Base-by-base conservation (phyloP, 2,113 vertebrate species). In the Channa argus region DNA sequence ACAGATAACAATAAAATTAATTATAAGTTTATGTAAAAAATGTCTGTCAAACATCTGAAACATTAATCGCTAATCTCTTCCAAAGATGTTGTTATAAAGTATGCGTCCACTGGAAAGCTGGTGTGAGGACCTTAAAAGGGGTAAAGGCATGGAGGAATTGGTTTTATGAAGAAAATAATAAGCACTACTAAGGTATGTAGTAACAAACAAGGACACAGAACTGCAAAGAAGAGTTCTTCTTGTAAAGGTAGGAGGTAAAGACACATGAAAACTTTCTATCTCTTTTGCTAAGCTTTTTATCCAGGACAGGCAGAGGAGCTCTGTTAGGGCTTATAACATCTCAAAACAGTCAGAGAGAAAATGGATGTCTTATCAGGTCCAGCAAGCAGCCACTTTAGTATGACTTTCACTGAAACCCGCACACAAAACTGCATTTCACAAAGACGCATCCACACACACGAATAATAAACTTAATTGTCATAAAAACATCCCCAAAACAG, bases 231-330 rank as follows among this genome's bases (percentile, higher is more conserved):
- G 8, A 68, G 68, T 74, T 69, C 14, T 62, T 50, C 38, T 11
- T 50, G 67, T 61, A 68, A 58, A 61, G 44, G 14, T 69, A 67
- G 34, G 34, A 63, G 52, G 63, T 51, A 52, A 2, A 65, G 41
- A 38, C 52, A 63, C n/a, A 49, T 41, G 13, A 46, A 59, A 50
- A 64, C 9, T 50, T 6, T 63, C 34, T 34, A 55, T 68, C 44
- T 51, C 39, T 7, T 11, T 52, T 67, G 65, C 63, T 77, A 55
- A 86, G 78, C 77, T 71, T 81, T 87, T 80, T 67, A 87, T 84
- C 72, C 55, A 58, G 61, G 49, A 70, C 38, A 37, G 46, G 52
- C 84, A 85, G 60, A 74, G 41, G 36, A 59, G 53, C 66, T 80
- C 71, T 66, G 24, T 47, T 83, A 69, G 11, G 11, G 73, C 77